Percentiles rank a stretch among this genome's conserved stretches.
phyloP scores from a whole-genome alignment of 2,888 invertebrate genomes.

The Neoaliturus tenellus region DNA sequence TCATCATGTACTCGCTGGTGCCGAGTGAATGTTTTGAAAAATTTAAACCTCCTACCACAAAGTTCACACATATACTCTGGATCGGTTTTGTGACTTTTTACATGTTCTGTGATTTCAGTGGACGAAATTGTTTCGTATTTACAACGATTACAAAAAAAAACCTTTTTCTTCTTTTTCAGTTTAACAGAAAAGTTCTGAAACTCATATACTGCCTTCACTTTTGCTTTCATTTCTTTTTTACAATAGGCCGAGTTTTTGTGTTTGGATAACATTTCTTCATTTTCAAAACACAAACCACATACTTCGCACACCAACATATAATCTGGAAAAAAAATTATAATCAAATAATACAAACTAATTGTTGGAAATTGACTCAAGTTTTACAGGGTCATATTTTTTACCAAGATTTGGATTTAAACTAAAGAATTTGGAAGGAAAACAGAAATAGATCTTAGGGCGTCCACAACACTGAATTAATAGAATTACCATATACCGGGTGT shows the following conservation, averaged over 20 bases:
- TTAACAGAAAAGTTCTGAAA: slow-evolving; percentile 7
- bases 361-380: too few relatives aligned
- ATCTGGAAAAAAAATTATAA: slow-evolving; percentile 36
- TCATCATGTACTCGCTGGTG: slow-evolving; percentile 21
- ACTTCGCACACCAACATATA: neutral
- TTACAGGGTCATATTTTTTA: too few relatives aligned
- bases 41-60: slow-evolving; percentile 36
- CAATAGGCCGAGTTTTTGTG: neutral
- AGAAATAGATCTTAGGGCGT: too few relatives aligned
- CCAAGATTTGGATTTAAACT: too few relatives aligned
- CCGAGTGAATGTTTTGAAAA: neutral
- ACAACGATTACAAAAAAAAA: slow-evolving; percentile 26
- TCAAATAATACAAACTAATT: too few relatives aligned
- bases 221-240: neutral
- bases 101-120: neutral
- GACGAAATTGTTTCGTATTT: neutral
- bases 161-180: slow-evolving; percentile 34
- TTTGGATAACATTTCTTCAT: neutral
- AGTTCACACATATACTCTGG: slow-evolving; percentile 28
- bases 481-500: too few relatives aligned
- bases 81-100: slow-evolving; percentile 20
- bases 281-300: neutral
- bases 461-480: too few relatives aligned
- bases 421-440: too few relatives aligned
- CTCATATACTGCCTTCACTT: slow-evolving; percentile 23